Base-by-base conservation (phyloP, 2,113 vertebrate species). In the Sorex fumeus region DNA sequence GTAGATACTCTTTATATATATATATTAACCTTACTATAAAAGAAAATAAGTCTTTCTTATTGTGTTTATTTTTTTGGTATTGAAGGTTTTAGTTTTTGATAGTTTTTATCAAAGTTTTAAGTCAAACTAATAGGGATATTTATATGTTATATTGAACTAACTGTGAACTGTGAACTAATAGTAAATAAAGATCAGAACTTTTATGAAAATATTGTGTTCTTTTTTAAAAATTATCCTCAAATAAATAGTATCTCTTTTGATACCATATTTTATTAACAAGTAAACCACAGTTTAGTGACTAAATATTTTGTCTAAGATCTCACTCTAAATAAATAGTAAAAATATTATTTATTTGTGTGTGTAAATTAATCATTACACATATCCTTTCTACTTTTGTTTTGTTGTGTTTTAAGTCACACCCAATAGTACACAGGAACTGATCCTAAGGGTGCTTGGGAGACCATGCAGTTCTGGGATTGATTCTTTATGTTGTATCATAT, bases 241-340 rank as follows among this genome's bases (percentile, higher is more conserved):
- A 78, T 71, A 91, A 85, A 81, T 62, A 74, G 25, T 40, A 53
- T 40, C 21, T 69, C 9, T 50, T 53, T 91, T 18, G 71, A 45
- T 6, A 75, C 57, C 5, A 34, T 18, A 84, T 79, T 87, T 75
- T 79, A 83, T 60, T 34, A 45, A 40, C 28, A 27, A 71, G 1
- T 30, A 94, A 75, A 30, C 19, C 9, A 2, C 40, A 1, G 5
- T 88, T 30, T 82, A 72, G 23, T 36, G 12, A 6, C 30, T 75
- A 87, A 45, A 28, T 64, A 34, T 62, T 30, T 57, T 80, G 18
- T 47, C 8, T 0, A 82, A 71, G 5, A 69, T 5, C 7, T 79
- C n/a, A n/a, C 16, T 3, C 23, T 64, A 75, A 60, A 40, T 64
- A 75, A 60, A 40, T 84, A 32, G 47, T 50, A 50, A 50, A 50